Base-by-base conservation (phyloP, 2,797 vertebrate species). In the Pantherophis alleghaniensis region DNA sequence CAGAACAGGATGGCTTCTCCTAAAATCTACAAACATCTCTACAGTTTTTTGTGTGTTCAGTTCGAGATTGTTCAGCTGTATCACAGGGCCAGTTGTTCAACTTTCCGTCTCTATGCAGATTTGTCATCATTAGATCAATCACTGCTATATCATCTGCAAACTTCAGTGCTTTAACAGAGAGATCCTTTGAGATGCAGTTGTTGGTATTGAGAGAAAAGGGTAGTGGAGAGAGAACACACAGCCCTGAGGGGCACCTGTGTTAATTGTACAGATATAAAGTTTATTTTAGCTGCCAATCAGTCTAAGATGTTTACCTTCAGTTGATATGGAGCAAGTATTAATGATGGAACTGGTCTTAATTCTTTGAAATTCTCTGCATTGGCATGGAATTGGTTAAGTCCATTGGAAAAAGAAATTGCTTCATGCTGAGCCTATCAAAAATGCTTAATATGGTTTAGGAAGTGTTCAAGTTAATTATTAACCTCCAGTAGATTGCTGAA, bases 401-500 rank as follows among this genome's bases (percentile, higher is more conserved):
- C 74, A 47, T 66, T 60, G 79, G 86, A 66, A 20, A 91, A 89
- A 86, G 18, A 91, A 92, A 88, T 90, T 59, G 13, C 87, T 90
- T 87, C 93, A 91, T 56, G 24, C 88, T 56, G 59, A 90, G 87
- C 59, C 74, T 87, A 92, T 92, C 59, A 69, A 92, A 93, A 90
- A 66, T 89, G 26, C 90, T 93, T 93, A 93, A 93, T 93, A 55
- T 61, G 32, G 90, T 91, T 91, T 56, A 92, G 74, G 51, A 90
- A 22, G 53, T 86, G 20, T 66, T 89, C 74, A 60, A 66, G 60
- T 91, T 90, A 94, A 91, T 94, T 94, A 94, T 89, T 87, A 91
- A 93, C 91, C 74, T 92, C 89, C 88, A 94, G 83, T 63, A 94
- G 87, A 92, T 56, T 92, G 91, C 60, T 94, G 63, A 61, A 83